A percentile compares a stretch with the other conserved stretches of the same genome.
Conservation (phyloP, 2,797 vertebrate species). For the Sparus aurata region DNA sequence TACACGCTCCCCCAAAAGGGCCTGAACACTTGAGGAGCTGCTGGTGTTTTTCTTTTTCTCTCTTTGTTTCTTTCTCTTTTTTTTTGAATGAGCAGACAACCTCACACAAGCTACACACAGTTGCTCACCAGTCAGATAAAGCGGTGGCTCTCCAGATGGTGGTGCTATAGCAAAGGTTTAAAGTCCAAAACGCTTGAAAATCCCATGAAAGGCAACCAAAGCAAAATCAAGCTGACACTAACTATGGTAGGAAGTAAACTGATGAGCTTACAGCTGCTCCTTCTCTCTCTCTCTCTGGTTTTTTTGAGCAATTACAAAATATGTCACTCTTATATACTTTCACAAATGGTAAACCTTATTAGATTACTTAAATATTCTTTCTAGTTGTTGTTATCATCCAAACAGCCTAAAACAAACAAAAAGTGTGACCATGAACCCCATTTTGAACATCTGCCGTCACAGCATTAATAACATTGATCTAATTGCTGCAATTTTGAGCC, state of each 20-base stretch:
- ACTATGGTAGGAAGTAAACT: background rate
- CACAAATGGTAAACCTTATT: too few relatives aligned
- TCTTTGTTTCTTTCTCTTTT: background rate
- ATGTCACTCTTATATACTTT: background rate
- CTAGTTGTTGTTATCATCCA: background rate
- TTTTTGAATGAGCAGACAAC: background rate
- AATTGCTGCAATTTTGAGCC: background rate
- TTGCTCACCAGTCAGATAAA: background rate
- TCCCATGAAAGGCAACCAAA: background rate
- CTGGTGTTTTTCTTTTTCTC: too few relatives aligned
- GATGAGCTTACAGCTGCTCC: background rate
- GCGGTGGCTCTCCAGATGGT: background rate
- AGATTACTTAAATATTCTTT: background rate
- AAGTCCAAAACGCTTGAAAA: background rate
- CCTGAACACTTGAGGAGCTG: background rate
- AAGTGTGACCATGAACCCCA: background rate
- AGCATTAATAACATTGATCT: background rate
- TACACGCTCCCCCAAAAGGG: constrained; percentile 20
- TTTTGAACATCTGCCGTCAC: background rate
- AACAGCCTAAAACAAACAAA: background rate
- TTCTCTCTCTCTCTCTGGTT: too few relatives aligned
- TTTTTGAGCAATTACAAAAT: background rate
- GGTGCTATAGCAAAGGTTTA: background rate
- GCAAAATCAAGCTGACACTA: background rate
- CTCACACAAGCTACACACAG: too few relatives aligned